Evolutionary conservation across 2,888 invertebrate species (phyloP), one percentile per base, ranked within the genome.

Genomic region (Catocala sponsa): DNA sequence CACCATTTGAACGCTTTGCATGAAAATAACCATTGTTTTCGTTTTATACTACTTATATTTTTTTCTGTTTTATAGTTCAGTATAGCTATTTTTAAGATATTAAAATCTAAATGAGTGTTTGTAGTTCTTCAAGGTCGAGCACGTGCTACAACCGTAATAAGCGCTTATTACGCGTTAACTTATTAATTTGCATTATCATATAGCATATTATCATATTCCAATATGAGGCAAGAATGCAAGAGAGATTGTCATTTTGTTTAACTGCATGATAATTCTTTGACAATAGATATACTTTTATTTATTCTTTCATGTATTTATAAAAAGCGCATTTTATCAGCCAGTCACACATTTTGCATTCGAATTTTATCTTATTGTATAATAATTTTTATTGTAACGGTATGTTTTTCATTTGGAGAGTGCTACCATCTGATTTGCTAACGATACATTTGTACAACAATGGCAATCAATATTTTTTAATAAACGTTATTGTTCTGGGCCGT

Each of bases 381-480:
- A 15, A 25, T 25, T 32, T 33, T 4, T 32, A 55, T 55, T 15
- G 15, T n/a, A 12, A 42, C 33, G 10, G 11, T 4, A 54, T 38
- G 9, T 35, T 55, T 44, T 59, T 59, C 38, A 55, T 35, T 55
- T 15, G 15, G 13, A 47, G 46, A 46, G 13, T 13, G 35, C 33
- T 52, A 58, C 42, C 55, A 64, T 57, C 50, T 52, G 32, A 64
- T 63, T 55, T 48, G 50, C 52, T 57, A 43, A 68, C 49, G 61
- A 60, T 42, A 50, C 50, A 70, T 70, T 67, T 47, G 55, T 38
- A 47, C 56, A 32, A 61, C 54, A 60, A 67, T 54, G 11, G 38
- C 54, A 60, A 66, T 68, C 58, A 68, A 70, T 70, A 68, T 52
- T 65, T 72, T 72, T 74, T 68, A 73, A 75, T 77, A 76, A 73